Percentiles rank a stretch among this genome's conserved stretches.
These are phyloP conservation scores for Alouatta palliata DNA, from an alignment of 2,113 vertebrate species.

Conservation along the genomic window DNA sequence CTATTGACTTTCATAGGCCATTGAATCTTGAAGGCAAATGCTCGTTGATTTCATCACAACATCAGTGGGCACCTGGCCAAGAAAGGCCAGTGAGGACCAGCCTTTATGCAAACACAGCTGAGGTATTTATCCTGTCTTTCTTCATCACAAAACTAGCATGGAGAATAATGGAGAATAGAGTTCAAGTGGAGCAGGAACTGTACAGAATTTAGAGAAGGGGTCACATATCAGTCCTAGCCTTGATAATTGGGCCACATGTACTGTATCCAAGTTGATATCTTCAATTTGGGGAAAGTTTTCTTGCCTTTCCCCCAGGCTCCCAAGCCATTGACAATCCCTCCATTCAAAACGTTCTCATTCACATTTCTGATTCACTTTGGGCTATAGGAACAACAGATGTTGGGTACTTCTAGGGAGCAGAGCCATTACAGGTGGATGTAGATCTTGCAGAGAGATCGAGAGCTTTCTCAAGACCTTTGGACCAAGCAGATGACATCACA, in stretches of 20 bases:
- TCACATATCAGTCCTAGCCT: background rate
- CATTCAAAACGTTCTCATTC: background rate
- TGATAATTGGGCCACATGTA: background rate
- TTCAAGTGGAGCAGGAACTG: background rate
- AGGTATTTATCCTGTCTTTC: background rate
- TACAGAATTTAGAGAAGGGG: background rate
- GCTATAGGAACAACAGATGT: background rate
- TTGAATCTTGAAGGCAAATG: slow-evolving; percentile 20
- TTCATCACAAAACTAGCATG: slow-evolving; percentile 24
- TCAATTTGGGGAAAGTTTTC: background rate
- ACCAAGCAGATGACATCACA: background rate
- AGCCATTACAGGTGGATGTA: background rate
- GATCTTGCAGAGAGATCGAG: background rate
- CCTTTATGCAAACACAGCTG: background rate
- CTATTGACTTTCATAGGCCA: background rate
- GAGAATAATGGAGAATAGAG: background rate
- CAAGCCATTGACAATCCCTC: background rate
- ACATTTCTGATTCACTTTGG: background rate
- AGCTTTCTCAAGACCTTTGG: background rate
- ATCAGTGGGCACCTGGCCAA: background rate
- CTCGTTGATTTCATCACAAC: background rate
- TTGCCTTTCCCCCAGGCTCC: background rate
- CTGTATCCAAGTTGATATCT: background rate
- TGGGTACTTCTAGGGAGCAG: background rate
- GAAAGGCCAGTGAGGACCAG: slow-evolving; percentile 1